Evolutionary conservation across 2,113 vertebrate genomes (phyloP).

Genomic region (Fregata magnificens): DNA sequence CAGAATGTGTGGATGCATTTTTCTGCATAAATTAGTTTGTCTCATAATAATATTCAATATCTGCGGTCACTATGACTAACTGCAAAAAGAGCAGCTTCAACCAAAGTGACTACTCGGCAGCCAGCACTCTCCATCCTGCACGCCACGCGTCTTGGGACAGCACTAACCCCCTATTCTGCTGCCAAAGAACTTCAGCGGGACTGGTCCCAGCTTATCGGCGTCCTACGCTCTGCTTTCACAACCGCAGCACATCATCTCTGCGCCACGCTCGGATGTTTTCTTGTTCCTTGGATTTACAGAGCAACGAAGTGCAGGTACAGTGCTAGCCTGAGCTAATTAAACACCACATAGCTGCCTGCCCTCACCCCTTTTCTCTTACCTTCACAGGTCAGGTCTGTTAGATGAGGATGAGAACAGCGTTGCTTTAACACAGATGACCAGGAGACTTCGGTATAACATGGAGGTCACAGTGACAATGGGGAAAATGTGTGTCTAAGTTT

Average conservation of each 20-base stretch:
- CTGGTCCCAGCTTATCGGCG: too few relatives aligned
- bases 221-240: not conserved
- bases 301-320: not conserved
- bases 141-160: rapidly evolving
- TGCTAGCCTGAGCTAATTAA: not conserved
- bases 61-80: not conserved
- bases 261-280: rapidly evolving
- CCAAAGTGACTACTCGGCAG: rapidly evolving
- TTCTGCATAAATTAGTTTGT: not conserved
- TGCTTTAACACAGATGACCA: not conserved
- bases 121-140: not conserved
- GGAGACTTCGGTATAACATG: not conserved
- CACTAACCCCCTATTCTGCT: rapidly evolving
- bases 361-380: not conserved
- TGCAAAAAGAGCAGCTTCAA: not conserved
- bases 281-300: not conserved
- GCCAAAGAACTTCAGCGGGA: rapidly evolving
- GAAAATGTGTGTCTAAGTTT: slow-evolving; percentile 45
- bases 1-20: not conserved
- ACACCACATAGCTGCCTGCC: rapidly evolving
- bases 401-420: not conserved
- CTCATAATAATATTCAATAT: not conserved
- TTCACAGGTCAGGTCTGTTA: not conserved
- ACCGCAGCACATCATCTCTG: rapidly evolving
- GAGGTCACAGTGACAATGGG: not conserved